Evolutionary conservation across 1,140 invertebrate species (phyloP), one percentile per base, ranked within the genome.

Genomic region (Radopholus similis): DNA sequence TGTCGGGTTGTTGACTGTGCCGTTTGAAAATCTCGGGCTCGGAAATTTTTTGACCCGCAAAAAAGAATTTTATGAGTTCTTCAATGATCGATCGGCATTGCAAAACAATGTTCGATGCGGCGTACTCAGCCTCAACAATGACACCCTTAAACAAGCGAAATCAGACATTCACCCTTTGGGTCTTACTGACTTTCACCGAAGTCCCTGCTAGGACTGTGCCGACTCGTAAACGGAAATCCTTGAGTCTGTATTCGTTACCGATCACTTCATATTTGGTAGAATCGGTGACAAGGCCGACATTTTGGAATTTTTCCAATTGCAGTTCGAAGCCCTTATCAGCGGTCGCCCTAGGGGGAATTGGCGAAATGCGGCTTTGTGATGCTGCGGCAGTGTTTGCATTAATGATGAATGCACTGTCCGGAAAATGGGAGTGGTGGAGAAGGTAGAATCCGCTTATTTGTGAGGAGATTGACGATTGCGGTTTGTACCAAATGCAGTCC

Each of bases 171-270:
- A 68, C 66, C 64, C 60, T 75, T 4, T n/a, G n/a, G n/a, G n/a
- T n/a, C n/a, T n/a, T n/a, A n/a, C n/a, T n/a, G n/a, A 74, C 71
- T 26, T 44, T 57, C 21, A 74, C 32, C 26, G 71, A 44, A 28
- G 60, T 35, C n/a, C 69, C 60, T 11, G 49, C 28, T 18, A 55
- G 51, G 23, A 68, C 74, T 26, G 74, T 76, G 18, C 72, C 72
- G 35, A 73, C 73, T 5, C 72, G 68, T n/a, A 73, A 35, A 18
- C 72, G 69, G 32, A 73, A 73, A 28, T 73, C 72, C 51, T 72
- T 72, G 26, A 72, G 44, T 30, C 30, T 49, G 32, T 76, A 73
- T 35, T 73, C 72, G 34, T 72, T 64, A 4, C 72, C 72, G 35
- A 53, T 66, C 13, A 73, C 18, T 51, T 76, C 72, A 51, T 76